Percentiles rank a stretch among this genome's conserved stretches.
Conservation (phyloP, 2,888 invertebrate genomes). For the Noctua fimbriata region DNA sequence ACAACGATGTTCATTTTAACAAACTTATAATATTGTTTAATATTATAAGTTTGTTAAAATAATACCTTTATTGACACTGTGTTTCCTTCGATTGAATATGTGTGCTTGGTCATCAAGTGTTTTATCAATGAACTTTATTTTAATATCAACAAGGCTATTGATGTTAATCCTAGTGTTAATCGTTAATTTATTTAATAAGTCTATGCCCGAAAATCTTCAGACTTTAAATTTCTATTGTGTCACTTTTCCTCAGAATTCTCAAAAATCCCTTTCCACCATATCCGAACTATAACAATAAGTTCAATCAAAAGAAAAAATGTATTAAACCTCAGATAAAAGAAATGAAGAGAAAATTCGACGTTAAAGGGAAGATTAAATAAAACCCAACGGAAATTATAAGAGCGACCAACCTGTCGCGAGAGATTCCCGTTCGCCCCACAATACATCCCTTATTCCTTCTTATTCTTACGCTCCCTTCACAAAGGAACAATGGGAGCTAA, state of each 20-base stretch:
- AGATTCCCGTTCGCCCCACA: slow-evolving; percentile 64
- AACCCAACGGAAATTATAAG: slow-evolving; percentile 69
- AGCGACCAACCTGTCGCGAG: slow-evolving; percentile 71
- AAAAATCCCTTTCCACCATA: not conserved
- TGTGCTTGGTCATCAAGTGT: slow-evolving; percentile 14
- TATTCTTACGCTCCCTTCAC: slow-evolving; percentile 68
- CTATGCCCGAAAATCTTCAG: not conserved
- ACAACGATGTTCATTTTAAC: slow-evolving; percentile 25
- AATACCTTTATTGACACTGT: slow-evolving; percentile 13
- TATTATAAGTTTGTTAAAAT: slow-evolving; percentile 26
- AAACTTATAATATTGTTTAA: no score
- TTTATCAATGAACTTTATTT: slow-evolving; percentile 18
- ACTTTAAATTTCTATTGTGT: not conserved
- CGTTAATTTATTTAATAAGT: not conserved
- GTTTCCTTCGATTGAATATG: slow-evolving; percentile 23
- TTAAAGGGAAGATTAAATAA: slow-evolving; percentile 64
- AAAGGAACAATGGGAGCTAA: slow-evolving; percentile 66
- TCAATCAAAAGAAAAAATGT: slow-evolving; percentile 33
- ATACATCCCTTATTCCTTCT: slow-evolving; percentile 69
- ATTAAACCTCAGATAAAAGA: slow-evolving; percentile 32
- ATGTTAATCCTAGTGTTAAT: not conserved
- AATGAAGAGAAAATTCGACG: slow-evolving; percentile 47
- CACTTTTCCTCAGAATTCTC: not conserved
- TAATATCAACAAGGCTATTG: not conserved
- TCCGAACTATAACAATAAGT: slow-evolving; percentile 24